Conservation (phyloP, 1,140 invertebrate species). For the Euschistus heros region DNA sequence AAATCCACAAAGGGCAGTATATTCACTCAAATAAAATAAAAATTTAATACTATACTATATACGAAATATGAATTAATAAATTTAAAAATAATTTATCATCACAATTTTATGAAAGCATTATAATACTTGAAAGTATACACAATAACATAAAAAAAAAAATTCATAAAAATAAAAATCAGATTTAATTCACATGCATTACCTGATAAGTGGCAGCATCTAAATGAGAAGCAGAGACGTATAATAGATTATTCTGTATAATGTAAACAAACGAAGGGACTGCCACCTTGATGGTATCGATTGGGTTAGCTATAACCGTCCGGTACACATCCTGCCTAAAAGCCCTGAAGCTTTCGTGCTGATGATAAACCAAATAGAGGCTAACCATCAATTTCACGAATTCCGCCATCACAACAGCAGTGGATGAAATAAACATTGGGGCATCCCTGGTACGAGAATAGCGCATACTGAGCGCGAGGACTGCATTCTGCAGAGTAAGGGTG, state of each 20-base stretch:
- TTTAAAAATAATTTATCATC: too few species aligned
- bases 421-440: slow-evolving; percentile 83
- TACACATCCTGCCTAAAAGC: slow-evolving; percentile 50
- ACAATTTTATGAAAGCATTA: too few species aligned
- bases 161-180: slow-evolving; percentile 12
- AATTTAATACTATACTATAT: too few species aligned
- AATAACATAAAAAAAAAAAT: too few species aligned
- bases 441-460: slow-evolving; percentile 77
- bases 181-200: slow-evolving; percentile 55
- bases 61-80: too few species aligned
- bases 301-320: slow-evolving; percentile 67
- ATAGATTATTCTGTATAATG: slow-evolving; percentile 92
- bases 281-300: slow-evolving; percentile 82
- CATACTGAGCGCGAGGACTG: slow-evolving; percentile 85
- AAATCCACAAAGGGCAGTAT: too few species aligned
- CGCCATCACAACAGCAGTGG: slow-evolving; percentile 90
- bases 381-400: slow-evolving; percentile 88
- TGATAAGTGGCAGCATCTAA: slow-evolving; percentile 97
- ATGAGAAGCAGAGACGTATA: slow-evolving; percentile 94
- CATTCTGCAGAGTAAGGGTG: slow-evolving; percentile 89
- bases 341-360: slow-evolving; percentile 57
- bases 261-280: slow-evolving; percentile 93
- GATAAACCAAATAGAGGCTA: slow-evolving; percentile 66
- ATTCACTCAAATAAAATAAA: too few species aligned
- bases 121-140: too few species aligned